Conservation (phyloP, 2,113 vertebrate genomes). For the Amphilophus citrinellus region DNA sequence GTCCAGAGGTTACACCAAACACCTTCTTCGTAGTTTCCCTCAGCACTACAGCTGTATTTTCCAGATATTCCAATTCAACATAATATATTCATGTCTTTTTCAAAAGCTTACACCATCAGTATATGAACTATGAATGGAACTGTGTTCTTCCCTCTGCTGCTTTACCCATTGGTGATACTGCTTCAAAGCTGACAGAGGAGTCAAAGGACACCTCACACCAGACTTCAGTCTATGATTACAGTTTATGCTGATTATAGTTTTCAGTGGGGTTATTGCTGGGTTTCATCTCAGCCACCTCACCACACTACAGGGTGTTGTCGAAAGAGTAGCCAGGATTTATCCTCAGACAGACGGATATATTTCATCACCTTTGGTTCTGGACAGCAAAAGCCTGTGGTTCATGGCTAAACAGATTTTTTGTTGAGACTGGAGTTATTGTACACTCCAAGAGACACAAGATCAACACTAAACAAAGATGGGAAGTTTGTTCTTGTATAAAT, state of each 20-base stretch:
- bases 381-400: not conserved
- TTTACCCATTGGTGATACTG: not conserved
- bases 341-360: not conserved
- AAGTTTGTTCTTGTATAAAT: not conserved
- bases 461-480: not conserved
- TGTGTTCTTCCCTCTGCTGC: not conserved
- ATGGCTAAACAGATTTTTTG: not conserved
- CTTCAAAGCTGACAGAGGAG: slow-evolving; percentile 13
- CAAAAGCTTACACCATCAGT: not conserved
- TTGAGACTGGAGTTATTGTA: not conserved
- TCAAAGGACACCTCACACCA: slow-evolving; percentile 16
- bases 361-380: slow-evolving; percentile 15
- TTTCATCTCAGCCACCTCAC: slow-evolving; percentile 22
- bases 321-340: not conserved
- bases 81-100: not conserved
- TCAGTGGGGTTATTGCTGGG: slow-evolving; percentile 20
- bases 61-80: not conserved
- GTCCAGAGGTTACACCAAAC: not conserved
- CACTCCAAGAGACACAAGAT: not conserved
- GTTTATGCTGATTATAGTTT: slow-evolving; percentile 58
- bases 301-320: slow-evolving; percentile 24
- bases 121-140: not conserved
- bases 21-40: not conserved
- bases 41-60: not conserved
- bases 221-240: slow-evolving; percentile 50